Evolutionary conservation across 2,888 invertebrate genomes (phyloP).

Genomic region (Pollenia amentaria): DNA sequence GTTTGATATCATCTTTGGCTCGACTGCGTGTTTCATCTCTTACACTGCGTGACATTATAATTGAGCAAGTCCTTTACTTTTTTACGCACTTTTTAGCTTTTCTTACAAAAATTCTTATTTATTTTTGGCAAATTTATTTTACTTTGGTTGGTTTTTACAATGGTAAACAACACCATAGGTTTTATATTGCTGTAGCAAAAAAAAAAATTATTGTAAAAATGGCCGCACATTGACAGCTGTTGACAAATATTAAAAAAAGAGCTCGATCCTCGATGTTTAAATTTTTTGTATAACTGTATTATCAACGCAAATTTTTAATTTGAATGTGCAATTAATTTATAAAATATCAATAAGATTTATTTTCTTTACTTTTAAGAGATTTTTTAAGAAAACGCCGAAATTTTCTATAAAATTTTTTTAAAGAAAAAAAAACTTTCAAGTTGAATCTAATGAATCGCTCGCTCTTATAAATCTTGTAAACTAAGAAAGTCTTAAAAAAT

Average conservation of each 20-base stretch:
- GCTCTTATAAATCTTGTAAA: no score
- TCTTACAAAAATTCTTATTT: conserved; percentile 44
- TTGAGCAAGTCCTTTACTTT: conserved; percentile 9
- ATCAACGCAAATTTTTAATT: no score
- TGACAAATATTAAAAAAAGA: conserved; percentile 9
- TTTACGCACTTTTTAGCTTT: conserved; percentile 19
- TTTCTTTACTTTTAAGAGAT: no score
- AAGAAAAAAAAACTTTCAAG: no score
- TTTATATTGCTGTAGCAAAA: conserved; percentile 14
- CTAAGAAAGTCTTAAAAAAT: no score
- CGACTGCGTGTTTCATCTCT: conserved; percentile 99
- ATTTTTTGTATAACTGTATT: no score
- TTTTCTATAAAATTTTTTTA: not conserved
- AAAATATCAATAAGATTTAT: no score
- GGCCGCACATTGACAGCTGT: conserved; percentile 58
- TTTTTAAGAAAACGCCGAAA: not conserved
- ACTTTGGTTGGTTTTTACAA: conserved; percentile 22
- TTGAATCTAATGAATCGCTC: no score
- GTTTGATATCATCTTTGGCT: conserved; percentile 99
- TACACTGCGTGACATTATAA: conserved; percentile 96
- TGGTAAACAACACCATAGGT: conserved; percentile 37
- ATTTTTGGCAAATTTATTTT: conserved; percentile 3
- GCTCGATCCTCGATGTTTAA: not conserved
- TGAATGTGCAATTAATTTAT: no score
- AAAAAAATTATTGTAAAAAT: conserved; percentile 35